phyloP scores from a whole-genome alignment of 2,113 vertebrate genomes.

The Zootoca vivipara region DNA sequence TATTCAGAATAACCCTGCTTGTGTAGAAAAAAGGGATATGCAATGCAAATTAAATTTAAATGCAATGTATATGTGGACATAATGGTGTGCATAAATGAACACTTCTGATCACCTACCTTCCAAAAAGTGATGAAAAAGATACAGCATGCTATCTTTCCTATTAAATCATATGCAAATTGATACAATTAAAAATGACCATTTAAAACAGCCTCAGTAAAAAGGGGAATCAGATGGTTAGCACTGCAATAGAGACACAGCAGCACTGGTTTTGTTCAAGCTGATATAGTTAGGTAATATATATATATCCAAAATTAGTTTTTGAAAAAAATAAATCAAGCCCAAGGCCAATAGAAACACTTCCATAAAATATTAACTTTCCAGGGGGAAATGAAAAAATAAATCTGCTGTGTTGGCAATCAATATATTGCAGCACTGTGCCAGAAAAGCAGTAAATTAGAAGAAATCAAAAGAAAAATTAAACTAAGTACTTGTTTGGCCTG shows the following conservation, averaged over 20 bases:
- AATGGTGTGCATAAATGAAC: not conserved
- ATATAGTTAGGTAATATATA: constrained; percentile 10
- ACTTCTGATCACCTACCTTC: not conserved
- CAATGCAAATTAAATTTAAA: not conserved
- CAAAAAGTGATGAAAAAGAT: constrained; percentile 5
- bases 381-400: not conserved
- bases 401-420: constrained; percentile 21
- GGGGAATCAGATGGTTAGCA: not conserved
- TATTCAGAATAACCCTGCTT: not conserved
- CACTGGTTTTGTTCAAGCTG: not conserved
- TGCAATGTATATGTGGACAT: not conserved
- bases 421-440: constrained; percentile 25
- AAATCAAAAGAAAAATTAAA: constrained; percentile 26
- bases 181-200: not conserved
- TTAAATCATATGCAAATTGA: constrained; percentile 7
- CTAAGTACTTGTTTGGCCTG: constrained; percentile 26
- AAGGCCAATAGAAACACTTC: constrained; percentile 21
- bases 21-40: not conserved
- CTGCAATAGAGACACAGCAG: not conserved
- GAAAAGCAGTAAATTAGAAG: not conserved
- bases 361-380: constrained; percentile 33
- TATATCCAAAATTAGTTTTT: constrained; percentile 35
- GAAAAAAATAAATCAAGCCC: constrained; percentile 27
- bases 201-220: not conserved
- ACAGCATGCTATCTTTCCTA: not conserved